phyloP scores from a whole-genome alignment of 2,888 invertebrate species.

The Embidobia sp. region DNA sequence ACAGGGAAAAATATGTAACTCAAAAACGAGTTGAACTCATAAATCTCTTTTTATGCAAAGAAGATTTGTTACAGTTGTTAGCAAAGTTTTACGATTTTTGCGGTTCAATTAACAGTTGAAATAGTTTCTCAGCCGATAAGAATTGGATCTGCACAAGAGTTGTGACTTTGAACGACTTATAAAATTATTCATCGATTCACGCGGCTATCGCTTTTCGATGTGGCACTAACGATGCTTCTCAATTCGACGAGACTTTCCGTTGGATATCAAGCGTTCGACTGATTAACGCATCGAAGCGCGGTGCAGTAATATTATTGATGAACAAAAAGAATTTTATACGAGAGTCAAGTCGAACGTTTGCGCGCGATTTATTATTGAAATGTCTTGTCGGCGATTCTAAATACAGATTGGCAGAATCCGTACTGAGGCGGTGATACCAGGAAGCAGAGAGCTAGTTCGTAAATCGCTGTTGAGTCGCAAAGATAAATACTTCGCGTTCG shows the following conservation, averaged over 20 bases:
- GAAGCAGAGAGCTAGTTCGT: slow-evolving; percentile 64
- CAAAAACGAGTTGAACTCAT: no score
- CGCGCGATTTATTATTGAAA: slow-evolving; percentile 62
- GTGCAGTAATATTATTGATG: slow-evolving; percentile 43
- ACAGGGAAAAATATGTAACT: no score
- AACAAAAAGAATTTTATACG: slow-evolving; percentile 42
- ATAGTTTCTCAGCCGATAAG: no score
- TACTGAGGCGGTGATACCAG: slow-evolving; percentile 58
- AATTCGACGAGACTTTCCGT: background rate
- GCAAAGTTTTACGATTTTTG: no score
- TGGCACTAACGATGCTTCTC: background rate
- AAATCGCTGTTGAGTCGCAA: slow-evolving; percentile 63
- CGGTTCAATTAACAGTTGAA: no score
- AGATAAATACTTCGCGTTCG: slow-evolving; percentile 57
- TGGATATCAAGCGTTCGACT: slow-evolving; percentile 18
- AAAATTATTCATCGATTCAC: background rate
- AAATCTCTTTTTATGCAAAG: no score
- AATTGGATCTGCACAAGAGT: no score
- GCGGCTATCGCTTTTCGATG: background rate
- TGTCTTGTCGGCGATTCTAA: slow-evolving; percentile 52
- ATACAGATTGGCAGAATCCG: slow-evolving; percentile 61
- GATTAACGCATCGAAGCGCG: slow-evolving; percentile 25
- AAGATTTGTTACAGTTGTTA: no score
- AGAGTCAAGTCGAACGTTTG: slow-evolving; percentile 28
- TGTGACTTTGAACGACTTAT: background rate